Evolutionary conservation across 37 sponge, comb jelly and placozoan species (phyloP), one percentile per base, ranked within the genome.

Genomic region (Tethya wilhelma): DNA sequence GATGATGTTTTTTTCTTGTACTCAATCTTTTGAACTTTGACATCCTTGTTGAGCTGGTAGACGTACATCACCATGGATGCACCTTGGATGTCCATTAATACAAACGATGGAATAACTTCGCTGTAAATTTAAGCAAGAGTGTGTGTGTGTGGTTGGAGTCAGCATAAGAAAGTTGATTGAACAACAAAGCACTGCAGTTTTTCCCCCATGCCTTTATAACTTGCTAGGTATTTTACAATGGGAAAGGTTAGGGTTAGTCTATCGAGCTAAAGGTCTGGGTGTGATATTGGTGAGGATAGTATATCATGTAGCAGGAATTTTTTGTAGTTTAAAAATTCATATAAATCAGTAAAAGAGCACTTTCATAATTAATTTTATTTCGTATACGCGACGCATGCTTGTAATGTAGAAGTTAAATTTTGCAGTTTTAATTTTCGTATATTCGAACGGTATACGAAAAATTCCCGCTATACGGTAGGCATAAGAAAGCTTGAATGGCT

Each of bases 61-160:
- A 91, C 92, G 82, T 98, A 98, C 49, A 94, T 74, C 29, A 96
- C 94, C 43, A 94, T 84, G 4, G 76, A 53, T 9, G 82, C 33
- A 5, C 95, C 89, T 60, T 96, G 96, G 68, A 98, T 96, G 77
- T 98, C 99, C 99, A 98, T 98, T 73, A 98, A 81, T 0, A 94
- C 94, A 91, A 98, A 98, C 1, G 96, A 96, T 30, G 99, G 99
- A 4, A 82, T 80, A 23, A 94, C 92, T 26, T 87, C 84, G 26
- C 97, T 96, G 65, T n/a, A n/a, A n/a, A n/a, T n/a, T n/a, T n/a
- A n/a, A n/a, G n/a, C n/a, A n/a, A n/a, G n/a, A n/a, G n/a, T n/a
- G n/a, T n/a, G n/a, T n/a, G n/a, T n/a, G n/a, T n/a, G n/a, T n/a
- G n/a, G n/a, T n/a, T n/a, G n/a, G n/a, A n/a, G n/a, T n/a, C n/a